phyloP scores from a whole-genome alignment of 2,888 invertebrate genomes.

The Philereme vetulata region DNA sequence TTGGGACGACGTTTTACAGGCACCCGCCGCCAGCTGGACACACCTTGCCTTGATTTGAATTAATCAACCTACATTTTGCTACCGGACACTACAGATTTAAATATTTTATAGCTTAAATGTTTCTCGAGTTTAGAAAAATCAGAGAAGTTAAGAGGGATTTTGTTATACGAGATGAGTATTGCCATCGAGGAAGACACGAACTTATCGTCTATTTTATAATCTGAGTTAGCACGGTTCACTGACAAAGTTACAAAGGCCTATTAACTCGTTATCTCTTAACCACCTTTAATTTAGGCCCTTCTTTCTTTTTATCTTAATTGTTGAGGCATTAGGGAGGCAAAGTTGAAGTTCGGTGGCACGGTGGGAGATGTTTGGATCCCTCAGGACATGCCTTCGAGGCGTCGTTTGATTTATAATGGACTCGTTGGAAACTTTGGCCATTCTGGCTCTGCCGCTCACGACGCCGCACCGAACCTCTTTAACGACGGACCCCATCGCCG shows the following conservation, averaged over 20 bases:
- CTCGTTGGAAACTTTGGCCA: slow-evolving; percentile 82
- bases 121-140: not conserved
- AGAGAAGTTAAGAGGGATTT: slow-evolving; percentile 3
- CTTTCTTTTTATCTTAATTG: slow-evolving; percentile 84
- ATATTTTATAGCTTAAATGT: not conserved
- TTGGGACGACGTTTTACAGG: slow-evolving; percentile 56
- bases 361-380: slow-evolving; percentile 77
- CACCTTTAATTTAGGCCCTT: slow-evolving; percentile 82
- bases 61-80: slow-evolving; percentile 26
- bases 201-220: slow-evolving; percentile 34
- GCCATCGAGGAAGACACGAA: slow-evolving; percentile 18
- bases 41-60: slow-evolving; percentile 38
- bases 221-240: slow-evolving; percentile 46
- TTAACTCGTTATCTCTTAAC: slow-evolving; percentile 83
- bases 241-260: slow-evolving; percentile 69
- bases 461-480: slow-evolving; percentile 72
- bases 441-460: slow-evolving; percentile 61
- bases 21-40: slow-evolving; percentile 36
- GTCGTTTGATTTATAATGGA: slow-evolving; percentile 84
- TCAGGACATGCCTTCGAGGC: slow-evolving; percentile 81
- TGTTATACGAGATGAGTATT: slow-evolving; percentile 6
- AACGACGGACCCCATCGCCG: slow-evolving; percentile 81
- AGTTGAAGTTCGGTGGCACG: slow-evolving; percentile 76
- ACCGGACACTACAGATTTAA: slow-evolving; percentile 1
- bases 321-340: slow-evolving; percentile 80